These are phyloP conservation scores for Nyctibius grandis DNA, from an alignment of 2,797 vertebrate species.

Conservation along the genomic window DNA sequence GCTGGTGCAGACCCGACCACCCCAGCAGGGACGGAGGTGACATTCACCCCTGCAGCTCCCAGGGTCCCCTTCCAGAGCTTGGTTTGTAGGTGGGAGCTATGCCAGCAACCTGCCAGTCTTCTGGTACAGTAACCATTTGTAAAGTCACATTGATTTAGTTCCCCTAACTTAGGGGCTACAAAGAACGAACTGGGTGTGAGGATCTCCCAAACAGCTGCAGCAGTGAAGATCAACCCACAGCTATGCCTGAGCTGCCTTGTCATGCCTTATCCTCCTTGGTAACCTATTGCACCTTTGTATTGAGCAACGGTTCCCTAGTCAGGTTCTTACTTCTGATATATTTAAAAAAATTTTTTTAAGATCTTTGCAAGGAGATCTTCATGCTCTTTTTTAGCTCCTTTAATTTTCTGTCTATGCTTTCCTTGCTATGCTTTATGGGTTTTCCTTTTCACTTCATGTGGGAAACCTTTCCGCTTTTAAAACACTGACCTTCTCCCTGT, in stretches of 20 bases:
- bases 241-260: not conserved
- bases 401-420: not conserved
- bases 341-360: not conserved
- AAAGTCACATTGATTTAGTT: not conserved
- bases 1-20: not conserved
- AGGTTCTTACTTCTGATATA: not conserved
- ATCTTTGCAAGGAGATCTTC: not conserved
- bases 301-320: not conserved
- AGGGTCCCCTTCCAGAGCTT: not conserved
- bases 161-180: not conserved
- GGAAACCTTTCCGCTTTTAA: conserved; percentile 33
- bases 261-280: not conserved
- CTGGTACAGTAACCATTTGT: not conserved
- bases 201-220: not conserved
- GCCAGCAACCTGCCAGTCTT: not conserved
- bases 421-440: not conserved
- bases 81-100: not conserved
- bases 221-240: not conserved
- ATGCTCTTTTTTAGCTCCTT: not conserved
- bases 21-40: not conserved
- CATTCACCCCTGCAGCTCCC: not conserved
- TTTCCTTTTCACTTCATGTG: conserved; percentile 12
- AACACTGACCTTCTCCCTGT: conserved; percentile 18
- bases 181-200: not conserved
- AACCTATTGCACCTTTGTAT: not conserved